phyloP scores from a whole-genome alignment of 2,113 vertebrate species.

The Tenebrosternarchus preto region DNA sequence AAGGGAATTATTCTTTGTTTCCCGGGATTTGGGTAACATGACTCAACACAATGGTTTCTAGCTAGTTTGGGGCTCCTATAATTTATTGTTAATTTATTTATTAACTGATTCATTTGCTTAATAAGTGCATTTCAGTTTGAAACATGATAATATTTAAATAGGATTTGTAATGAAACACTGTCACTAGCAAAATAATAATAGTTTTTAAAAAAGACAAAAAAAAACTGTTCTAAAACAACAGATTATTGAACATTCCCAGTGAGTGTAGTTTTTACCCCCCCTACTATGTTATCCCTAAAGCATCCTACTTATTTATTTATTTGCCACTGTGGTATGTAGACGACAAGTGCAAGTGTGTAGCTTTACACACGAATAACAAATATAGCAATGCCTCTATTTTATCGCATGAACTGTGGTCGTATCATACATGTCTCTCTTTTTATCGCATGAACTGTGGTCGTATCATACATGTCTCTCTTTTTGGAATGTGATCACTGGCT shows the following conservation, averaged over 20 bases:
- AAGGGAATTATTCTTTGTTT: too few species aligned
- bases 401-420: neutral
- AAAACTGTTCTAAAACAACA: too few species aligned
- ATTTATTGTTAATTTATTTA: neutral
- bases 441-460: too few species aligned
- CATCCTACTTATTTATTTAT: constrained; percentile 14
- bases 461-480: constrained; percentile 25
- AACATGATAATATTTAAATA: neutral
- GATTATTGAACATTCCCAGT: neutral
- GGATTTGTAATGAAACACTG: constrained; percentile 11
- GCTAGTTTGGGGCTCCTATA: too few species aligned
- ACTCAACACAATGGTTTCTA: too few species aligned
- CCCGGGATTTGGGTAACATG: too few species aligned
- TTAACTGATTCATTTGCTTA: neutral
- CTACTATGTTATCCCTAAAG: constrained; percentile 13
- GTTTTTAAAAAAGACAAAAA: too few species aligned
- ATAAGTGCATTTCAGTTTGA: neutral
- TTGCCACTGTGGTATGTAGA: neutral
- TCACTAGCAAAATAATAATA: constrained; percentile 18
- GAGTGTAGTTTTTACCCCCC: constrained; percentile 21
- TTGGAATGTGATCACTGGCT: constrained; percentile 43
- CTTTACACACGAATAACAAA: constrained; percentile 30
- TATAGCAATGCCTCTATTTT: constrained; percentile 26
- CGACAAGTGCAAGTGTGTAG: constrained; percentile 10
- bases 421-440: constrained; percentile 26